phyloP scores from a whole-genome alignment of 2,888 invertebrate genomes.

The Holacanthella duospinosa region DNA sequence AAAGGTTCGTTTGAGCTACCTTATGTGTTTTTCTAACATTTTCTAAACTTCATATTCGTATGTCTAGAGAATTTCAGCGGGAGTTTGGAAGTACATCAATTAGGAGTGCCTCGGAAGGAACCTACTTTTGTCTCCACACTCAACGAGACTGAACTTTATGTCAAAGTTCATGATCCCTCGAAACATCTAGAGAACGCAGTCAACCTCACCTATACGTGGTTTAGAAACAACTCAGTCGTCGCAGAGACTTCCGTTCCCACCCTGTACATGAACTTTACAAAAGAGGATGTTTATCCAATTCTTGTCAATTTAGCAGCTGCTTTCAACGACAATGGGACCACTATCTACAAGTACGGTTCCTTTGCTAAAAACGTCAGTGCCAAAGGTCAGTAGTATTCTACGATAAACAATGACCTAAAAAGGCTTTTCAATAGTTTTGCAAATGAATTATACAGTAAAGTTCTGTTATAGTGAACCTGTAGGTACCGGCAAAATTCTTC shows the following conservation, averaged over 20 bases:
- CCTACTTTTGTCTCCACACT: slow-evolving; percentile 21
- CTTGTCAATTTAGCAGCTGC: slow-evolving; percentile 23
- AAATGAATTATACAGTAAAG: too few relatives aligned
- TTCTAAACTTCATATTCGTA: neutral
- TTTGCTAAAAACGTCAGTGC: slow-evolving; percentile 55
- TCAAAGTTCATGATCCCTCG: slow-evolving; percentile 24
- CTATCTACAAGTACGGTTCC: slow-evolving; percentile 51
- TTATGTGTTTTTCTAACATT: neutral
- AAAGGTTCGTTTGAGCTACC: neutral
- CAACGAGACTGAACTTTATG: slow-evolving; percentile 23
- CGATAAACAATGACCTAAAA: slow-evolving; percentile 6
- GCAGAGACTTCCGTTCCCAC: slow-evolving; percentile 22
- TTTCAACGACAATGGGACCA: slow-evolving; percentile 15
- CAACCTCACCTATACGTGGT: slow-evolving; percentile 30
- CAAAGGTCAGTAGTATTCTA: slow-evolving; percentile 50
- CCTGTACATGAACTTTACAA: slow-evolving; percentile 28
- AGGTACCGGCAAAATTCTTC: too few relatives aligned
- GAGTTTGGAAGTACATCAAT: slow-evolving; percentile 21
- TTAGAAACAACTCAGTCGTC: slow-evolving; percentile 17
- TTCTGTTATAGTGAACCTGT: too few relatives aligned
- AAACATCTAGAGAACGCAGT: slow-evolving; percentile 17
- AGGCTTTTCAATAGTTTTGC: too few relatives aligned
- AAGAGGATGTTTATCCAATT: slow-evolving; percentile 20
- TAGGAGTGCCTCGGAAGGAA: slow-evolving; percentile 13
- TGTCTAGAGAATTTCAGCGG: slow-evolving; percentile 26